Evolutionary conservation across 2,888 invertebrate genomes (phyloP).

Genomic region (Sarcophaga rosellei): DNA sequence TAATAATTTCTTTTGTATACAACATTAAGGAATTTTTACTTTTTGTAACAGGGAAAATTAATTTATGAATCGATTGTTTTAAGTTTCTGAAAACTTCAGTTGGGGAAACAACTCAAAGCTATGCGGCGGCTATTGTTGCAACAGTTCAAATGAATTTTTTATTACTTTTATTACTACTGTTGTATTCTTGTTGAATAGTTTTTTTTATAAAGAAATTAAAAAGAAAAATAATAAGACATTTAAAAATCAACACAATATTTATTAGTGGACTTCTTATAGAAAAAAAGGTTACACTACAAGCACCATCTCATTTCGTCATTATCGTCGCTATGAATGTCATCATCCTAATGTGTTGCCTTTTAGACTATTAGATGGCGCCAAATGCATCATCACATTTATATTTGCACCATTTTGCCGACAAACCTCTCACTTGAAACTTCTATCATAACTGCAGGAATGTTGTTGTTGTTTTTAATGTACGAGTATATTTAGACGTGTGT

Average conservation of each 20-base stretch:
- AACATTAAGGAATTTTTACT: too few species aligned
- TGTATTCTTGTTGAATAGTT: slow-evolving; percentile 4
- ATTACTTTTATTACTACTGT: slow-evolving; percentile 7
- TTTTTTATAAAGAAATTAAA: not conserved
- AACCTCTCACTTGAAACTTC: not conserved
- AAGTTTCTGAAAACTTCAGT: slow-evolving; percentile 5
- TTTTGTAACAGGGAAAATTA: too few species aligned
- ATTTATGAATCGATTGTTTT: not conserved
- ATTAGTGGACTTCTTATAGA: slow-evolving; percentile 30
- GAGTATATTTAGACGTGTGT: too few species aligned
- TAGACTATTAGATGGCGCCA: slow-evolving; percentile 52
- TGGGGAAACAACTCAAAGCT: not conserved
- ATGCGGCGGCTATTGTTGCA: not conserved
- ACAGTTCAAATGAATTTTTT: slow-evolving; percentile 29
- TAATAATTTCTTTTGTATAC: too few species aligned
- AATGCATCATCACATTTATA: slow-evolving; percentile 53
- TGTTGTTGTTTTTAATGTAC: not conserved
- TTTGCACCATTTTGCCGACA: not conserved
- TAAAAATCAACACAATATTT: slow-evolving; percentile 25
- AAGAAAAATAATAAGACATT: not conserved
- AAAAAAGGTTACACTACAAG: slow-evolving; percentile 21
- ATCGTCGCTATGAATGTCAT: slow-evolving; percentile 3
- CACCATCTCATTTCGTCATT: slow-evolving; percentile 36
- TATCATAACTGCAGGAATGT: not conserved
- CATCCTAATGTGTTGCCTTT: slow-evolving; percentile 46